Evolutionary conservation across 1,140 invertebrate genomes (phyloP).

Genomic region (Delia radicum): DNA sequence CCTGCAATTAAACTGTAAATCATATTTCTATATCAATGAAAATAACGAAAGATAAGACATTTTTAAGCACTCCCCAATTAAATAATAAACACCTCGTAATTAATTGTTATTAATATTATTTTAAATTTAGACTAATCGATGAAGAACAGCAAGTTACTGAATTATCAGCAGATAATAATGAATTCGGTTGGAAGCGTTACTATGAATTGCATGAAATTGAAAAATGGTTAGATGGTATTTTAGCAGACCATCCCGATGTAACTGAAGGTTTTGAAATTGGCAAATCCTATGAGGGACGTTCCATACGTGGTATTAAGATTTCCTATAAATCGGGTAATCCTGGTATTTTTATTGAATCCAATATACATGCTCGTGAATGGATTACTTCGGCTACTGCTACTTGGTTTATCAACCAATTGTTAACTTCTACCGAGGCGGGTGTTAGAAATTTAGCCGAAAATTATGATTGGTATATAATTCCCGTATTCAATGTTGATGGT

Average conservation of each 20-base stretch:
- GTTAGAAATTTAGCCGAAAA: conserved; percentile 54
- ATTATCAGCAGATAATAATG: conserved; percentile 30
- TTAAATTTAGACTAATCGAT: conserved; percentile 43
- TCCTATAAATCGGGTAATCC: conserved; percentile 60
- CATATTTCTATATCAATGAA: not conserved
- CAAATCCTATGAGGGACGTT: conserved; percentile 62
- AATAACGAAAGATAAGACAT: not conserved
- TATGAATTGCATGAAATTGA: conserved; percentile 58
- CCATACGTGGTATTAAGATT: conserved; percentile 64
- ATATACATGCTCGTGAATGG: conserved; percentile 62
- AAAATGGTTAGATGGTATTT: conserved; percentile 56
- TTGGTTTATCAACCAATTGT: conserved; percentile 61
- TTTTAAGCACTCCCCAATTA: not conserved
- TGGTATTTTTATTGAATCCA: conserved; percentile 61
- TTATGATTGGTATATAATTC: conserved; percentile 69
- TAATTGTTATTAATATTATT: not conserved
- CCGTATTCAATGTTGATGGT: conserved; percentile 73
- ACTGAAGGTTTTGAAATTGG: conserved; percentile 47
- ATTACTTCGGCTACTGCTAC: conserved; percentile 61
- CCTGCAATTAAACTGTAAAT: not conserved
- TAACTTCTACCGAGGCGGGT: conserved; percentile 43
- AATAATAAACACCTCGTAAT: no score
- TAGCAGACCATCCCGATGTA: conserved; percentile 41
- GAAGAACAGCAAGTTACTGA: conserved; percentile 34
- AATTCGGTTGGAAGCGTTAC: conserved; percentile 56